phyloP scores from a whole-genome alignment of 2,113 vertebrate genomes.

The Toxotes chatareus region DNA sequence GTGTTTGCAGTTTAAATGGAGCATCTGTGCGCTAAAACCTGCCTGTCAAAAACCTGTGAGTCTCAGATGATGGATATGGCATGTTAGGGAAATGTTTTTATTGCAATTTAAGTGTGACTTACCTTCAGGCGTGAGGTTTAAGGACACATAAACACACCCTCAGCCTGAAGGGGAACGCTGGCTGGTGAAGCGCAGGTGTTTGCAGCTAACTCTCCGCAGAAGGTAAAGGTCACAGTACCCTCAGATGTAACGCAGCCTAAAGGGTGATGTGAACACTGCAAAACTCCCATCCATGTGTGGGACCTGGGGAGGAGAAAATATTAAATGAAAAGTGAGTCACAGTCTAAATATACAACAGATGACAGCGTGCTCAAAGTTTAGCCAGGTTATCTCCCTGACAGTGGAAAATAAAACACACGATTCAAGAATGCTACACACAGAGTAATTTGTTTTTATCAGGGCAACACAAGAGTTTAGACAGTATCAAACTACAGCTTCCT shows the following conservation, averaged over 20 bases:
- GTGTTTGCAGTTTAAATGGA: constrained; percentile 35
- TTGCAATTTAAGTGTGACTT: constrained; percentile 65
- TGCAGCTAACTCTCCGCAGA: constrained; percentile 21
- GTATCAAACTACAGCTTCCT: constrained; percentile 50
- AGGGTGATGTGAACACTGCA: constrained; percentile 22
- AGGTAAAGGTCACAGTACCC: constrained; percentile 30
- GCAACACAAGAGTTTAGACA: constrained; percentile 29
- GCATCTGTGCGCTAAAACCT: constrained; percentile 31
- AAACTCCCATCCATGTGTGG: constrained; percentile 39
- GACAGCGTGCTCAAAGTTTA: constrained; percentile 34
- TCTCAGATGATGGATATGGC: constrained; percentile 52
- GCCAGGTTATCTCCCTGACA: constrained; percentile 51
- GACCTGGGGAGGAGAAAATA: constrained; percentile 27
- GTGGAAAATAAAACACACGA: constrained; percentile 55
- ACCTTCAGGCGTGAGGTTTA: constrained; percentile 43
- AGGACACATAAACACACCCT: constrained; percentile 56
- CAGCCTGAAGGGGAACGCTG: constrained; percentile 24
- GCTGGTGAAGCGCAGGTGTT: constrained; percentile 62
- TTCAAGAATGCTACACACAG: constrained; percentile 31
- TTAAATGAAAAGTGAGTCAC: constrained; percentile 59
- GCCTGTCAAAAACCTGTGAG: constrained; percentile 9
- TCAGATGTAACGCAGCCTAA: constrained; percentile 11
- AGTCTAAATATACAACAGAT: constrained; percentile 54
- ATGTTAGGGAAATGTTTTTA: constrained; percentile 58
- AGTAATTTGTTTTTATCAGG: constrained; percentile 50